phyloP scores from a whole-genome alignment of 2,888 invertebrate genomes.

The Therioaphis trifolii region DNA sequence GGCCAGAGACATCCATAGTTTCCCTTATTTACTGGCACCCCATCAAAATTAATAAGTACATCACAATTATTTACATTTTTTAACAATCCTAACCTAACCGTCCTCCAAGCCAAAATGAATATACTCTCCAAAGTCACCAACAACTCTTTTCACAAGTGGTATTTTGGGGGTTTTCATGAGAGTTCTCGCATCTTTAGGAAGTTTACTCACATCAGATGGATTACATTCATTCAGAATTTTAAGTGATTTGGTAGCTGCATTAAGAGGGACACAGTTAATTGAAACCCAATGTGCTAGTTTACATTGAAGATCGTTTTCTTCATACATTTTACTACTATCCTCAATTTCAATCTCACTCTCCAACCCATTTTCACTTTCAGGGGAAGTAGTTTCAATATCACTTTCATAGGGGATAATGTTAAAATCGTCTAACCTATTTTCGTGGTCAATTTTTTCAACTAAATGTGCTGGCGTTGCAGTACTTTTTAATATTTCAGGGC shows the following conservation, averaged over 20 bases:
- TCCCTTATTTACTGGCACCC: not conserved
- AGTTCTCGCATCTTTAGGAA: not conserved
- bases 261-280: not conserved
- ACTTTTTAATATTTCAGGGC: too few relatives aligned
- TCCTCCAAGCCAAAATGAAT: not conserved
- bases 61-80: not conserved
- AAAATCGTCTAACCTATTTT: too few relatives aligned
- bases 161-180: not conserved
- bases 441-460: too few relatives aligned
- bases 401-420: too few relatives aligned
- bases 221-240: not conserved
- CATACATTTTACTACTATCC: too few relatives aligned
- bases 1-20: not conserved
- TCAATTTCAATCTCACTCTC: too few relatives aligned
- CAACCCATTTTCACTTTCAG: too few relatives aligned
- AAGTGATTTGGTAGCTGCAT: not conserved
- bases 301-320: too few relatives aligned
- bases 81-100: not conserved
- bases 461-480: too few relatives aligned
- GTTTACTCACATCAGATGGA: not conserved
- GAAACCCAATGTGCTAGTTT: not conserved
- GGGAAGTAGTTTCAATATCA: too few relatives aligned
- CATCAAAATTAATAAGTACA: constrained; percentile 15
- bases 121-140: not conserved
- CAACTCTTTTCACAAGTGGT: not conserved